Percentiles rank a stretch among this genome's conserved stretches.
Evolutionary conservation across 1,140 invertebrate species (phyloP).

Genomic region (Macrosteles quadrilineatus): DNA sequence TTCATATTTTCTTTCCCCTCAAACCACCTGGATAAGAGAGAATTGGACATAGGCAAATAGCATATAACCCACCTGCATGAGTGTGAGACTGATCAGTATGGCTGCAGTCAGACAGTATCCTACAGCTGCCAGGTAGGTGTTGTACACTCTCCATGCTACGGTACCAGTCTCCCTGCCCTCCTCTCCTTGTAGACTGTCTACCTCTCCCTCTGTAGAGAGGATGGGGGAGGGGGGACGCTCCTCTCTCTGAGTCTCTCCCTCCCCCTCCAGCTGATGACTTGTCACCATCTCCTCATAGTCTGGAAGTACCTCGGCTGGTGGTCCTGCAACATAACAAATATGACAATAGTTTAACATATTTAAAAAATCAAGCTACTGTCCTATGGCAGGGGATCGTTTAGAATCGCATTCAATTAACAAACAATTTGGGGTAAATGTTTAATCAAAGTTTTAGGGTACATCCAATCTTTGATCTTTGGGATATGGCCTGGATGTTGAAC

Average conservation of each 20-base stretch:
- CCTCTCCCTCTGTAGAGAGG: constrained; percentile 35
- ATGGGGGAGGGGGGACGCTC: constrained; percentile 2
- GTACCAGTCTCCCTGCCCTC: constrained; percentile 58
- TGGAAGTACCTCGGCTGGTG: constrained; percentile 44
- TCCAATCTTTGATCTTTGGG: too few relatives aligned
- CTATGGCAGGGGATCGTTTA: too few relatives aligned
- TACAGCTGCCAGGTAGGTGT: constrained; percentile 76
- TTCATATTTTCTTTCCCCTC: too few relatives aligned
- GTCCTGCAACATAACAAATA: constrained; percentile 39
- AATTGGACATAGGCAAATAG: too few relatives aligned
- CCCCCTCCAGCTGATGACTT: constrained; percentile 31
- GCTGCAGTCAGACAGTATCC: constrained; percentile 66
- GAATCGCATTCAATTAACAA: too few relatives aligned
- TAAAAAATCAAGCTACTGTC: too few relatives aligned
- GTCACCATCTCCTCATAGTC: constrained; percentile 43
- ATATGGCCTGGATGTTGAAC: too few relatives aligned
- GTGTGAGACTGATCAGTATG: constrained; percentile 69
- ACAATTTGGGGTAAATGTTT: too few relatives aligned
- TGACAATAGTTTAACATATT: background rate
- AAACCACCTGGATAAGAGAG: too few relatives aligned
- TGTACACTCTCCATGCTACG: constrained; percentile 70
- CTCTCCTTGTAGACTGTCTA: constrained; percentile 36
- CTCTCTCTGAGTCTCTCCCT: background rate
- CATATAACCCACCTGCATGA: constrained; percentile 83
- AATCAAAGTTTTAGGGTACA: too few relatives aligned